Conservation (phyloP, 2,888 invertebrate genomes). For the Microchrysa polita region DNA sequence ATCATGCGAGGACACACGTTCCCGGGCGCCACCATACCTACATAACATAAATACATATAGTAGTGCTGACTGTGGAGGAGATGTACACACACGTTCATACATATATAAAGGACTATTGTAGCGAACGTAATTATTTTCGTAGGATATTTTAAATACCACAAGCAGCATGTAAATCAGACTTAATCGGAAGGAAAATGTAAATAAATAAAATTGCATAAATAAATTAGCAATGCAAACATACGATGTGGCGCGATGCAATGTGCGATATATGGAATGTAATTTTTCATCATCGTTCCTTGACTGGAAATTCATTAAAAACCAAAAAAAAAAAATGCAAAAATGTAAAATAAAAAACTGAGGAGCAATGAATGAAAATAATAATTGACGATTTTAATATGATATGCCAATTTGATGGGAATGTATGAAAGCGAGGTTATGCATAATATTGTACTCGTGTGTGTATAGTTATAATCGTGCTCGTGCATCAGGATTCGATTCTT, state of each 20-base stretch:
- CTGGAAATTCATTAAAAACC: too few relatives aligned
- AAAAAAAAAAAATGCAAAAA: slow-evolving; percentile 21
- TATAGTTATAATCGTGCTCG: too few relatives aligned
- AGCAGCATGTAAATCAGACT: slow-evolving; percentile 31
- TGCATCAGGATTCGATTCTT: too few relatives aligned
- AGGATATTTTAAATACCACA: slow-evolving; percentile 1
- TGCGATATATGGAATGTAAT: slow-evolving; percentile 24
- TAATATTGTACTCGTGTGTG: too few relatives aligned
- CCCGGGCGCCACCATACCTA: too few relatives aligned
- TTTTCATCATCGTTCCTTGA: not conserved
- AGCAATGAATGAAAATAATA: not conserved
- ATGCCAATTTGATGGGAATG: too few relatives aligned
- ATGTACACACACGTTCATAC: too few relatives aligned
- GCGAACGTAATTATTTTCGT: not conserved
- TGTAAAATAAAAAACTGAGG: too few relatives aligned
- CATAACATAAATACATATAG: too few relatives aligned
- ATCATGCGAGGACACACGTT: not conserved
- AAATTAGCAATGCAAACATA: slow-evolving; percentile 35
- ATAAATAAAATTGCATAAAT: slow-evolving; percentile 41
- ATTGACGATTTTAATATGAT: slow-evolving; percentile 32
- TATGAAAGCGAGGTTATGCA: too few relatives aligned
- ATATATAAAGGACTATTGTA: too few relatives aligned
- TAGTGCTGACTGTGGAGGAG: not conserved
- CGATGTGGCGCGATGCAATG: not conserved
- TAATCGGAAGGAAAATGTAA: slow-evolving; percentile 42